Evolutionary conservation across 2,113 vertebrate species (phyloP).

Genomic region (Psettodes erumei): DNA sequence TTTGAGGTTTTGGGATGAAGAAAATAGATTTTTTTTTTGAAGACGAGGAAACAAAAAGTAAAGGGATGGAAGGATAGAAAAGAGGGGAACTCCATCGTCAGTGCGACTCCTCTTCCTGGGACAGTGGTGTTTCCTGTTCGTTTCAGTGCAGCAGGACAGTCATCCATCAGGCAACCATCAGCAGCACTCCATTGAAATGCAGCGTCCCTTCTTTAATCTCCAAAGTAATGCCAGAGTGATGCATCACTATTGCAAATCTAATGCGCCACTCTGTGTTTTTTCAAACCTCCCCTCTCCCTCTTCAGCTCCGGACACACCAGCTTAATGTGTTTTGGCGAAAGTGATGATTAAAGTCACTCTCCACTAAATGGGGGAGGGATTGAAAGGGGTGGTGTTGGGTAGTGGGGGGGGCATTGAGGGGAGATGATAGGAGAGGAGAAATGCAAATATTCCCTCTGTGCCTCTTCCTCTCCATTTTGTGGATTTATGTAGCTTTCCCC

Average conservation of each 20-base stretch:
- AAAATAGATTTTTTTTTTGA: slow-evolving; percentile 16
- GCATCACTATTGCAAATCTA: slow-evolving; percentile 84
- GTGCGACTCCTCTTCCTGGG: slow-evolving; percentile 38
- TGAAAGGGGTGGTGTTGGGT: slow-evolving; percentile 52
- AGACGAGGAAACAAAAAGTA: slow-evolving; percentile 9
- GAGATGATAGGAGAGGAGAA: slow-evolving; percentile 72
- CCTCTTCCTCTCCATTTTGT: slow-evolving; percentile 78
- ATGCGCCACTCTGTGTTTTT: slow-evolving; percentile 76
- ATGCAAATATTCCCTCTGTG: slow-evolving; percentile 82
- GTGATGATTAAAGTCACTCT: slow-evolving; percentile 86
- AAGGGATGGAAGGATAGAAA: neutral
- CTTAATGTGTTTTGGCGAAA: slow-evolving; percentile 85
- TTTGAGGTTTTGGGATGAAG: slow-evolving; percentile 59
- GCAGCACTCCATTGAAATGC: slow-evolving; percentile 77
- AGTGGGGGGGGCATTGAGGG: slow-evolving; percentile 32
- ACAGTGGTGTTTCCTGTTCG: slow-evolving; percentile 49
- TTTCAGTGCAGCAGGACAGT: slow-evolving; percentile 66
- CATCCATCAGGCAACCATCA: slow-evolving; percentile 78
- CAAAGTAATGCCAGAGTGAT: slow-evolving; percentile 84
- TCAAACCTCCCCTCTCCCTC: slow-evolving; percentile 47
- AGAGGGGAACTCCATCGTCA: slow-evolving; percentile 38
- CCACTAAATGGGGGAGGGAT: slow-evolving; percentile 73
- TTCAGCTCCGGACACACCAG: slow-evolving; percentile 77
- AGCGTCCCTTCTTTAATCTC: slow-evolving; percentile 82
- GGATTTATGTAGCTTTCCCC: slow-evolving; percentile 82